Evolutionary conservation across 2,113 vertebrate species (phyloP), one percentile per base, ranked within the genome.

Genomic region (Alaudala cheleensis): DNA sequence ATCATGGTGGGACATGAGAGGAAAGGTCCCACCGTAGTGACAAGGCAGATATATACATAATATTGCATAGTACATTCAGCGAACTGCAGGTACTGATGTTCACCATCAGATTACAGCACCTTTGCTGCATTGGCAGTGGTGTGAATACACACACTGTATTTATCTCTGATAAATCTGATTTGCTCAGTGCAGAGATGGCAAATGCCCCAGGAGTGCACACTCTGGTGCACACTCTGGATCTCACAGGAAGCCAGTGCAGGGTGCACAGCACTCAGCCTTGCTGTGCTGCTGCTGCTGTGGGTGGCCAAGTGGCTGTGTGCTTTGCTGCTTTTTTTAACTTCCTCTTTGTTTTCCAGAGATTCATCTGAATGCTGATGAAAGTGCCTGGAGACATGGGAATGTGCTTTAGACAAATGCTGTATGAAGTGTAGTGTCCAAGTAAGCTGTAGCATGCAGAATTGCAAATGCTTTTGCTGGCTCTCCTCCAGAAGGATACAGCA

Each of bases 401-500:
- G 60, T 88, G 66, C 80, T 84, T 88, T 62, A 88, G 92, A 88
- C 61, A 92, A 91, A 33, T 62, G 58, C 60, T 92, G 39, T 78
- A 72, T 93, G 70, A 92, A 82, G 40, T 50, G 77, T 51, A 84
- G 73, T 71, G 81, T 85, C 65, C 73, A 56, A 93, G 73, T 74
- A 79, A 90, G 61, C 47, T 85, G 53, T 10, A 78, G 69, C 69
- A 88, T 4, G 11, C 56, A 95, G 93, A 50, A 61, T 80, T 92
- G 87, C 72, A 96, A 93, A 95, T 92, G 84, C 70, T 91, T 92
- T 92, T 93, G 40, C 77, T 95, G 94, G 82, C 73, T 53, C 13
- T 73, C 26, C 57, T 87, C 92, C 83, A 93, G 79, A 73, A 86
- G 67, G 37, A 79, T 80, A 91, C 50, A 82, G 74, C 42, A 91